phyloP scores from a whole-genome alignment of 1,140 invertebrate genomes.

The Drosophila kepulauana region DNA sequence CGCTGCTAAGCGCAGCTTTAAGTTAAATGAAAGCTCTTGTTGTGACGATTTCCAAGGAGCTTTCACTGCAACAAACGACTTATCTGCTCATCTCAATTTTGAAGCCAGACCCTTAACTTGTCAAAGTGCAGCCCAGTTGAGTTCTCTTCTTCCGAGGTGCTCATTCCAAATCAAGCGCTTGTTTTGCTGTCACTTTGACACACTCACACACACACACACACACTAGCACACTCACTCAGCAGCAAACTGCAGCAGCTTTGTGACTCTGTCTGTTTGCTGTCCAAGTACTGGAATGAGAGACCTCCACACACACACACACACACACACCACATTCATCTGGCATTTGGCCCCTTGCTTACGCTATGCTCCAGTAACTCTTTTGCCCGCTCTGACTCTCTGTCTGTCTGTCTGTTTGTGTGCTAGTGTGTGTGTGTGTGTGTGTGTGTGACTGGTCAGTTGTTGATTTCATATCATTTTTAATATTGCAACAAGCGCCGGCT shows the following conservation, averaged over 20 bases:
- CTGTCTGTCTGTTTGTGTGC: constrained; percentile 7
- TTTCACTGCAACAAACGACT: no score
- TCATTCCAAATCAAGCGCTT: constrained; percentile 1
- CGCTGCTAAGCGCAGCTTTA: no score
- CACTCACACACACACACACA: neutral
- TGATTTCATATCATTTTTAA: constrained; percentile 70
- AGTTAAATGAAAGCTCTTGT: no score
- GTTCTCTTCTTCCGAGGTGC: neutral
- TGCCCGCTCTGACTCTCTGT: neutral
- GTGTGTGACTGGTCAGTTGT: constrained; percentile 21
- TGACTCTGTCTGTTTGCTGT: neutral
- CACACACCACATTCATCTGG: neutral
- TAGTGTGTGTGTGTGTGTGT: neutral
- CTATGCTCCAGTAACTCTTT: constrained; percentile 51
- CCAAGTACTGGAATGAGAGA: neutral
- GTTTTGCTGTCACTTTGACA: constrained; percentile 4
- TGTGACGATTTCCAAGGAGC: no score
- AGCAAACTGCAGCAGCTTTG: neutral
- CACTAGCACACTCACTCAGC: neutral
- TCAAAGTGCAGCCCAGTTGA: neutral
- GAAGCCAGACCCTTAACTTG: neutral
- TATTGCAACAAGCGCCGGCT: constrained; percentile 46
- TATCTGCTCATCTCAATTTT: neutral
- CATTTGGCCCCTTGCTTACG: constrained; percentile 24
- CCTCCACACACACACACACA: neutral